Conservation (phyloP, 2,797 vertebrate species). For the Acipenser transmontanus region DNA sequence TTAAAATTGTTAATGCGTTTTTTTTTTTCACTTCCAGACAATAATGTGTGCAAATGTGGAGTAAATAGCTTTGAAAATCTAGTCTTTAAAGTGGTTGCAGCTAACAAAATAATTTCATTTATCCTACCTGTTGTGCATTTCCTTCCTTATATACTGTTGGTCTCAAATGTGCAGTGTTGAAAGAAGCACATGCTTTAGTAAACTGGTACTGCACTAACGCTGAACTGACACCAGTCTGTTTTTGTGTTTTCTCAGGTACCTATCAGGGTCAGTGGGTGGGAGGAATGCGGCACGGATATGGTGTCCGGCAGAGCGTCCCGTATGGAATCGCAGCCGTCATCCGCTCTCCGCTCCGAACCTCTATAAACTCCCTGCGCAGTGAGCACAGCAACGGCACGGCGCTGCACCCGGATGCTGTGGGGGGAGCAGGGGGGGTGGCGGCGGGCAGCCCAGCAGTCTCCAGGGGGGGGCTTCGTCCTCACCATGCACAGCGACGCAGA, state of each 20-base stretch:
- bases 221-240: not conserved
- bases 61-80: too few relatives aligned
- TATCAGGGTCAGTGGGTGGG: slow-evolving; percentile 97
- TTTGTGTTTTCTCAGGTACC: slow-evolving; percentile 65
- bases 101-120: not conserved
- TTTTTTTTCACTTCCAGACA: too few relatives aligned
- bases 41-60: too few relatives aligned
- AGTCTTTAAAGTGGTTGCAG: not conserved
- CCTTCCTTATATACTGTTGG: not conserved
- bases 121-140: not conserved
- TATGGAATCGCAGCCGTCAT: slow-evolving; percentile 97
- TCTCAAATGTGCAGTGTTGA: too few relatives aligned
- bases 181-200: not conserved
- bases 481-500: slow-evolving; percentile 90
- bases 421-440: slow-evolving; percentile 63
- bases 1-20: too few relatives aligned
- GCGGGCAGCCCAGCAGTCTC: slow-evolving; percentile 82
- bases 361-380: slow-evolving; percentile 94
- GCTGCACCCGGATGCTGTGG: slow-evolving; percentile 73
- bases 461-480: slow-evolving; percentile 91
- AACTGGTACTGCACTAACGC: not conserved
- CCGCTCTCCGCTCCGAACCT: slow-evolving; percentile 91
- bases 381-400: slow-evolving; percentile 94
- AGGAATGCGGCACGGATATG: slow-evolving; percentile 94
- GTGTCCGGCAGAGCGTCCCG: slow-evolving; percentile 92